These are phyloP conservation scores for Malurus cyaneus DNA, from an alignment of 2,113 vertebrate genomes.

Conservation along the genomic window DNA sequence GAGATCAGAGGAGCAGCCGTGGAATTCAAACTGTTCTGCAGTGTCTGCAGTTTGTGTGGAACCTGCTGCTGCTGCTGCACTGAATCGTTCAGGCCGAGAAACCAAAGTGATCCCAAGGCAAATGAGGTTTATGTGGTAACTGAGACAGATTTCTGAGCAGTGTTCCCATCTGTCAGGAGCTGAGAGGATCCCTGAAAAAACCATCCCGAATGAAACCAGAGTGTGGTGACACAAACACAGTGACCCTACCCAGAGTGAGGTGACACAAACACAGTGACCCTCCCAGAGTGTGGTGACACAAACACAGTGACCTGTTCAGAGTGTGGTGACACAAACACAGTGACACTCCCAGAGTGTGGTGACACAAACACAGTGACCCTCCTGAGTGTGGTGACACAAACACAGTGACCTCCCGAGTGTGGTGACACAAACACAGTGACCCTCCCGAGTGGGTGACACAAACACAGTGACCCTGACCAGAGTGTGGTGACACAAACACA, in stretches of 20 bases:
- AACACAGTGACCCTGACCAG: too few relatives aligned
- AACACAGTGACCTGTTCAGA: too few relatives aligned
- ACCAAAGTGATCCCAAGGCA: background rate
- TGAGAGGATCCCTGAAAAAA: background rate
- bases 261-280: background rate
- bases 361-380: too few relatives aligned
- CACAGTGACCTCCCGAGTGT: too few relatives aligned
- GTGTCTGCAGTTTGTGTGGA: background rate
- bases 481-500: too few relatives aligned
- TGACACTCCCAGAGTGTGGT: too few relatives aligned
- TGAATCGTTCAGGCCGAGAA: background rate
- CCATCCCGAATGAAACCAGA: background rate
- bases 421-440: too few relatives aligned
- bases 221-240: background rate
- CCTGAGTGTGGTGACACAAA: too few relatives aligned
- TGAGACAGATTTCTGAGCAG: background rate
- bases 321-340: too few relatives aligned
- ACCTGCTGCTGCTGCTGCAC: background rate
- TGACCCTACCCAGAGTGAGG: too few relatives aligned
- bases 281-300: too few relatives aligned
- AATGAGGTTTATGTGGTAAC: background rate
- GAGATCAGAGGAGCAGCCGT: background rate
- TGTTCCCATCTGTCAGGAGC: background rate
- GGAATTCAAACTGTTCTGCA: background rate
- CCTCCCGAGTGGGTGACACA: too few relatives aligned